Evolutionary conservation across 2,888 invertebrate genomes (phyloP).

Genomic region (Drosophila barbarae): DNA sequence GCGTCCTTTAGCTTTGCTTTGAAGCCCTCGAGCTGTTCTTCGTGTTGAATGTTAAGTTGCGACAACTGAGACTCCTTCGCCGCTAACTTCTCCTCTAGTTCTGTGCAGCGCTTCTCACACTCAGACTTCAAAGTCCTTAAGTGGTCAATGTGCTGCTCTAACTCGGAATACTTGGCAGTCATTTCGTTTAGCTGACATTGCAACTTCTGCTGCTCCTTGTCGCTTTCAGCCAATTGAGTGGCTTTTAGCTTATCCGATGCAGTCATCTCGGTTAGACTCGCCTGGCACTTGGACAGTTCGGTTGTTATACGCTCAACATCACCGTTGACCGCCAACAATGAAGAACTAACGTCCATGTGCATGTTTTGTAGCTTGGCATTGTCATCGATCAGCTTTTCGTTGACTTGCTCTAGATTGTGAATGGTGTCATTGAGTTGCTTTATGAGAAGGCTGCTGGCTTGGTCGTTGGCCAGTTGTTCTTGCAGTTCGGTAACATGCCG

Average conservation of each 20-base stretch:
- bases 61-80: background rate
- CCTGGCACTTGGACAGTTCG: background rate
- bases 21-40: background rate
- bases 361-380: background rate
- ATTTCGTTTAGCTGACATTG: background rate
- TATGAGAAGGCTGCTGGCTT: background rate
- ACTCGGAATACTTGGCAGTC: background rate
- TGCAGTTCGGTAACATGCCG: background rate
- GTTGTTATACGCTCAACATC: background rate
- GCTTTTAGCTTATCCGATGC: background rate
- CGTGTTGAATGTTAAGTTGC: background rate
- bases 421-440: constrained; percentile 15
- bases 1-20: constrained; percentile 5
- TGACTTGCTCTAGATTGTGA: background rate
- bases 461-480: background rate
- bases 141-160: background rate
- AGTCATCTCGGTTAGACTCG: background rate
- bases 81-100: background rate
- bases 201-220: background rate
- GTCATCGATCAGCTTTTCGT: constrained; percentile 6
- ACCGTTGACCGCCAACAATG: background rate
- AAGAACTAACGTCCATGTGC: background rate
- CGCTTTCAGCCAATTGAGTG: background rate
- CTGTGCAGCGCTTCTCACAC: constrained; percentile 1
- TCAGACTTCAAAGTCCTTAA: background rate